Evolutionary conservation across 2,113 vertebrate genomes (phyloP).

Genomic region (Paracanthobrama guichenoti): DNA sequence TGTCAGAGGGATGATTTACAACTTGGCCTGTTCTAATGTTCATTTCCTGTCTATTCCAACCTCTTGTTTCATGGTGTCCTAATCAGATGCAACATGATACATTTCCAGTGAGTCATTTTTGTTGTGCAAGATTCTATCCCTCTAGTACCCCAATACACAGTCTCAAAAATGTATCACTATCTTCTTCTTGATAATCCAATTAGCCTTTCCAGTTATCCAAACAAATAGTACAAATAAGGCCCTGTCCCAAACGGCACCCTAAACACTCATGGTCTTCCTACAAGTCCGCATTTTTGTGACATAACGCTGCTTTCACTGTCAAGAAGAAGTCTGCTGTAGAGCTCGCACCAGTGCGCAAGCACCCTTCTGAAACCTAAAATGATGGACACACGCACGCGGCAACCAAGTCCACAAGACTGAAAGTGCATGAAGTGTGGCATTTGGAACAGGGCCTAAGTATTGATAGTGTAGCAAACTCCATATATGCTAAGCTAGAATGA

Average conservation of each 20-base stretch:
- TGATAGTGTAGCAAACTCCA: not conserved
- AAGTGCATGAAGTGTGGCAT: too few species aligned
- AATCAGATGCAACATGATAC: not conserved
- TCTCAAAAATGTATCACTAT: not conserved
- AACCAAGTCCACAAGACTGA: too few species aligned
- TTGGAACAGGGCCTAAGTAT: not conserved
- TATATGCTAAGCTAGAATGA: not conserved
- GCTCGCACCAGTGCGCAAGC: too few species aligned
- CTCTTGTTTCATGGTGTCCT: not conserved
- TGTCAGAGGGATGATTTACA: slow-evolving; percentile 27
- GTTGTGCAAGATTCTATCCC: not conserved
- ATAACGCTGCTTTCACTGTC: too few species aligned
- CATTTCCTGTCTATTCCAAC: not conserved
- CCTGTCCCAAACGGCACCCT: too few species aligned
- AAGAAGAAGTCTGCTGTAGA: too few species aligned
- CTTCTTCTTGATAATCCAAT: not conserved
- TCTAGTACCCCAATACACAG: not conserved
- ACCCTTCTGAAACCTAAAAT: too few species aligned
- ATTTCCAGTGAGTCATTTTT: not conserved
- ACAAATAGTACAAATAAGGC: not conserved
- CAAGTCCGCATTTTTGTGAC: too few species aligned
- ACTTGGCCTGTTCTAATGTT: slow-evolving; percentile 7
- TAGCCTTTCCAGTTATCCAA: not conserved
- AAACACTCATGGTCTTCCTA: too few species aligned
- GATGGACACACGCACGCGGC: too few species aligned